Percentiles rank a stretch among this genome's conserved stretches.
phyloP scores from a whole-genome alignment of 2,113 vertebrate genomes.

The Rattus norvegicus region DNA sequence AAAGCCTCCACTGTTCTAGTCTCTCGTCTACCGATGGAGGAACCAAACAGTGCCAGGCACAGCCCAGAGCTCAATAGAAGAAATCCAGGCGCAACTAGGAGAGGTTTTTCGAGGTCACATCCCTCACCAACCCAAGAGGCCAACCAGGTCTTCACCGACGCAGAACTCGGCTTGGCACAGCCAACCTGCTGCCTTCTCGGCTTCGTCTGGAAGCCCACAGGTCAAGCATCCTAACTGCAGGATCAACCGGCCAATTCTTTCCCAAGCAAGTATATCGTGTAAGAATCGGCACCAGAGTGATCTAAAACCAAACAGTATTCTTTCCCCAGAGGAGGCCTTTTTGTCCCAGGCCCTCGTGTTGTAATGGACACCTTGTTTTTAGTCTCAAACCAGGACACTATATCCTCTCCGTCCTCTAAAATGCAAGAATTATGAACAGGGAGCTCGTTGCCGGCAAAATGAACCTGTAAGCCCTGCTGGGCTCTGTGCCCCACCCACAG shows the following conservation, averaged over 20 bases:
- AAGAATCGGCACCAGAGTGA: conserved; percentile 47
- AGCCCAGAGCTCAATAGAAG: not conserved
- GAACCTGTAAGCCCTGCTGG: conserved; percentile 72
- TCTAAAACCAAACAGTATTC: conserved; percentile 13
- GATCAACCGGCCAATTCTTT: conserved; percentile 59
- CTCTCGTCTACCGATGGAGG: not conserved
- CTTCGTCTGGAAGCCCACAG: conserved; percentile 28
- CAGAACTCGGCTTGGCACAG: not conserved
- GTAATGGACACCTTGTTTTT: conserved; percentile 74
- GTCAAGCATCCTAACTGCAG: conserved; percentile 40
- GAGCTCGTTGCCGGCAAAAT: conserved; percentile 61
- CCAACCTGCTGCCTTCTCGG: conserved; percentile 26
- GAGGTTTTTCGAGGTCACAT: conserved; percentile 55
- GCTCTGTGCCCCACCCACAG: conserved; percentile 58
- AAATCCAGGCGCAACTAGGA: not conserved
- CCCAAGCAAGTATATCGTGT: not conserved
- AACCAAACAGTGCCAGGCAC: not conserved
- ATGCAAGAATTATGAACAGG: conserved; percentile 63
- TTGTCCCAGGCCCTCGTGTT: conserved; percentile 60
- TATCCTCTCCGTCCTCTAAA: conserved; percentile 71
- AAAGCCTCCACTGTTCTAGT: not conserved
- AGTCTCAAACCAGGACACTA: conserved; percentile 69
- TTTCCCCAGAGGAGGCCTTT: conserved; percentile 57
- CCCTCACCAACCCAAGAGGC: not conserved
- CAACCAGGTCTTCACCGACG: not conserved